A percentile compares a stretch with the other conserved stretches of the same genome.
Evolutionary conservation across 2,113 vertebrate genomes (phyloP).

Genomic region (Neodontobutis hainanensis): DNA sequence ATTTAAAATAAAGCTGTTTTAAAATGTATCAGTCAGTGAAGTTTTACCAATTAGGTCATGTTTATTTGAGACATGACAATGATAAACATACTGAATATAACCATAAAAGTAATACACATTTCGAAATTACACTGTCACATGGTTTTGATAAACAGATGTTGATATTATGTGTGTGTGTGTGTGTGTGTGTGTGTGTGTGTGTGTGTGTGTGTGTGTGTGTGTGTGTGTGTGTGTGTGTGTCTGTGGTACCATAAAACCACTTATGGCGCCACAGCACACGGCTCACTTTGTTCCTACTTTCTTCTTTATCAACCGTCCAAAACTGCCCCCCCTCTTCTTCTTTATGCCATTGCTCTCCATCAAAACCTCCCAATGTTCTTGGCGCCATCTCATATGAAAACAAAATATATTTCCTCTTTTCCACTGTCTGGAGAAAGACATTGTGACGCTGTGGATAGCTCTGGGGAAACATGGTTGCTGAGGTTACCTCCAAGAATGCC

Average conservation of each 20-base stretch:
- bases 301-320: conserved; percentile 11
- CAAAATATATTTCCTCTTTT: conserved; percentile 58
- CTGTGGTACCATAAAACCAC: neutral
- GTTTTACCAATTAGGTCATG: neutral
- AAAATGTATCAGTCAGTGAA: neutral
- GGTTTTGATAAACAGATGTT: conserved; percentile 7
- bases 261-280: neutral
- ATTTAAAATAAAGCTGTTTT: neutral
- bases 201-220: too few relatives aligned
- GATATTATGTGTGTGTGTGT: conserved; percentile 5
- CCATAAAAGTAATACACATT: neutral
- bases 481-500: conserved; percentile 49
- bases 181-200: too few relatives aligned
- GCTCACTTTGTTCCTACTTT: conserved; percentile 23
- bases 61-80: neutral
- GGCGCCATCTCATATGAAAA: conserved; percentile 47
- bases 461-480: conserved; percentile 52
- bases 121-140: neutral
- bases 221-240: too few relatives aligned
- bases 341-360: conserved; percentile 38
- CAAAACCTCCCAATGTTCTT: conserved; percentile 23
- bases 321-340: conserved; percentile 21
- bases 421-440: conserved; percentile 38
- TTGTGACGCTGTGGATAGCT: conserved; percentile 25
- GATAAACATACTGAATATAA: neutral